Percentiles rank a stretch among this genome's conserved stretches.
phyloP scores from a whole-genome alignment of 1,140 invertebrate genomes.

The Delia radicum region DNA sequence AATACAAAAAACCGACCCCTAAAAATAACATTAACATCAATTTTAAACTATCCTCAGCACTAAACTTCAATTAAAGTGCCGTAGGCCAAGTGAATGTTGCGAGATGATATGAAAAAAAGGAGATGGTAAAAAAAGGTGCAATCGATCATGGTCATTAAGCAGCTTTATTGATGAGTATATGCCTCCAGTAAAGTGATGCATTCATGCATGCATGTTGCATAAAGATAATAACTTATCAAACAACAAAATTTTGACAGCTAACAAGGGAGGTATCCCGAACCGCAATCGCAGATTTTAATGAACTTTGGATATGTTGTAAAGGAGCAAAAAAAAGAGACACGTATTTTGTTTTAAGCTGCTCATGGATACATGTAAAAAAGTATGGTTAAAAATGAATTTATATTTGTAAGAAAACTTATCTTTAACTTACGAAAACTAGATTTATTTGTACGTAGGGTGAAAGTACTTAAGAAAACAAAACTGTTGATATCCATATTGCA shows the following conservation, averaged over 20 bases:
- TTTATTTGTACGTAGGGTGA: too few species aligned
- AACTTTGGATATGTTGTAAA: too few species aligned
- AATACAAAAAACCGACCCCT: background rate
- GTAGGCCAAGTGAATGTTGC: constrained; percentile 10
- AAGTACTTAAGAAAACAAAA: too few species aligned
- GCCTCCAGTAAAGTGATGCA: constrained; percentile 22
- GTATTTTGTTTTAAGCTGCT: too few species aligned
- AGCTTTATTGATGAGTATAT: constrained; percentile 27
- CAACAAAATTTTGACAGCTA: constrained; percentile 27
- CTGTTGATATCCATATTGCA: too few species aligned
- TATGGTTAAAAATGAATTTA: too few species aligned
- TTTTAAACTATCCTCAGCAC: background rate
- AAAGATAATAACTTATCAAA: constrained; percentile 21
- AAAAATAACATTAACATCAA: background rate
- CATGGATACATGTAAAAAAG: too few species aligned
- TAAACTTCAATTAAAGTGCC: constrained; percentile 21
- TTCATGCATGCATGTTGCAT: constrained; percentile 24
- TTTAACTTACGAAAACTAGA: too few species aligned
- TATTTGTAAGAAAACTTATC: too few species aligned
- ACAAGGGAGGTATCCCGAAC: too few species aligned
- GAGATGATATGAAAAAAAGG: background rate
- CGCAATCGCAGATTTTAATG: too few species aligned
- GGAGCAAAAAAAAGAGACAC: too few species aligned
- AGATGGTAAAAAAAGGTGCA: constrained; percentile 12
- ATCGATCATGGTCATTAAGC: constrained; percentile 26